A percentile compares a stretch with the other conserved stretches of the same genome.
phyloP scores from a whole-genome alignment of 2,888 invertebrate genomes.

The Lottia gigantea region DNA sequence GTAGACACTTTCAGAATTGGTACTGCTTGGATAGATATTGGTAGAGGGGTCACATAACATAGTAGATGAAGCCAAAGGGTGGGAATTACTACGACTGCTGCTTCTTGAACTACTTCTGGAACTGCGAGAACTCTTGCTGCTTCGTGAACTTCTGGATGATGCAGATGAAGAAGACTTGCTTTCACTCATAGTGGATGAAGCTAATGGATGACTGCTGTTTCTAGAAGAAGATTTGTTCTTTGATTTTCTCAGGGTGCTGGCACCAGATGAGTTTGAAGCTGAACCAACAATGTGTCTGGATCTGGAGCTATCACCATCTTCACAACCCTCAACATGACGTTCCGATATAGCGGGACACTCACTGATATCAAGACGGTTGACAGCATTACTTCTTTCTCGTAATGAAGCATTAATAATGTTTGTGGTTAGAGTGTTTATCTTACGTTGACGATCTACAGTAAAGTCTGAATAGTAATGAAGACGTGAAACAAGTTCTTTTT shows the following conservation, averaged over 20 bases:
- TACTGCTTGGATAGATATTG: slow-evolving; percentile 37
- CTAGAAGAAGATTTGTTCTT: slow-evolving; percentile 9
- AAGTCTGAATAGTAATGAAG: slow-evolving; percentile 58
- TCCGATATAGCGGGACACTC: slow-evolving; percentile 12
- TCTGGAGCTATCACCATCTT: background rate
- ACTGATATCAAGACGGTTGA: background rate
- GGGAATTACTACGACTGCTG: slow-evolving; percentile 40
- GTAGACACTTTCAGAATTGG: slow-evolving; percentile 48
- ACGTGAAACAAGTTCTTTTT: slow-evolving; percentile 53
- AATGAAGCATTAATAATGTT: background rate
- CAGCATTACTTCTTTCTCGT: background rate
- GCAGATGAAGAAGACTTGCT: slow-evolving; percentile 25
- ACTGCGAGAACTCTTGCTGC: slow-evolving; percentile 30
- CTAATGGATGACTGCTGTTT: slow-evolving; percentile 17
- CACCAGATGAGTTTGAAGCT: slow-evolving; percentile 11
- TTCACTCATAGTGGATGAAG: slow-evolving; percentile 30
- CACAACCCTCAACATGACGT: slow-evolving; percentile 26
- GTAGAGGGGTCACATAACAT: slow-evolving; percentile 47
- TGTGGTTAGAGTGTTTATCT: slow-evolving; percentile 43
- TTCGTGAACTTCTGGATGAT: background rate
- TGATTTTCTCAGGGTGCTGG: slow-evolving; percentile 1
- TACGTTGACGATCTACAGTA: slow-evolving; percentile 54
- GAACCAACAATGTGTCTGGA: background rate
- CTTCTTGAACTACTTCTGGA: slow-evolving; percentile 33
- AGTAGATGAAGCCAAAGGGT: slow-evolving; percentile 54